phyloP scores from a whole-genome alignment of 1,140 invertebrate species.

The Saccostrea glomerata region DNA sequence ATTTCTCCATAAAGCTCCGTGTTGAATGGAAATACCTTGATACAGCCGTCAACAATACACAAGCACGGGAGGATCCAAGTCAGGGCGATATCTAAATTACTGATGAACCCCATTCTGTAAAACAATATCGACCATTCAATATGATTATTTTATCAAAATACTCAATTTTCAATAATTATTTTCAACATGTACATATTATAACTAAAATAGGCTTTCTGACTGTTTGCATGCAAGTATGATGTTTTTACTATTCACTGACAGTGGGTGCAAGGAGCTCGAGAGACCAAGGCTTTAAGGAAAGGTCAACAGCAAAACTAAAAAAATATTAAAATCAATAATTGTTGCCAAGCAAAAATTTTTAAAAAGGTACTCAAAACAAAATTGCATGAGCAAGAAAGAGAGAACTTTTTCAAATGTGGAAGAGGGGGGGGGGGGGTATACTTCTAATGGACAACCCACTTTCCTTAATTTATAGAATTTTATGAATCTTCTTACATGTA shows the following conservation, averaged over 20 bases:
- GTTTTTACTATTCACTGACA: not conserved
- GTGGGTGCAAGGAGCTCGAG: not conserved
- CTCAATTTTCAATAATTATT: not conserved
- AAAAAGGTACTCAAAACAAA: too few species aligned
- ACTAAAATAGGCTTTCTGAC: not conserved
- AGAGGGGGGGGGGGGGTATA: too few species aligned
- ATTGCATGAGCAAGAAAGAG: too few species aligned
- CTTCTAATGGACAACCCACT: too few species aligned
- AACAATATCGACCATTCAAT: not conserved
- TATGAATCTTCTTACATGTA: too few species aligned
- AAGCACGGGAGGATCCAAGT: constrained; percentile 6
- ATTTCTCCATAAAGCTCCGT: constrained; percentile 11
- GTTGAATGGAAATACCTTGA: constrained; percentile 13
- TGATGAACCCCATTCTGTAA: not conserved
- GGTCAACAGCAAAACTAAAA: too few species aligned
- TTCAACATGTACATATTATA: not conserved
- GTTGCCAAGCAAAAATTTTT: too few species aligned
- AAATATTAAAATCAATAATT: too few species aligned
- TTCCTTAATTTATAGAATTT: too few species aligned
- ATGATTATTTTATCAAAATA: not conserved
- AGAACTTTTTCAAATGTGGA: too few species aligned
- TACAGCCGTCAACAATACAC: not conserved
- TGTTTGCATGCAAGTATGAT: not conserved
- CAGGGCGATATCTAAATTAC: not conserved
- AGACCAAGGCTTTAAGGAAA: too few species aligned